phyloP scores from a whole-genome alignment of 2,888 invertebrate species.

The Lochmaea crataegi region DNA sequence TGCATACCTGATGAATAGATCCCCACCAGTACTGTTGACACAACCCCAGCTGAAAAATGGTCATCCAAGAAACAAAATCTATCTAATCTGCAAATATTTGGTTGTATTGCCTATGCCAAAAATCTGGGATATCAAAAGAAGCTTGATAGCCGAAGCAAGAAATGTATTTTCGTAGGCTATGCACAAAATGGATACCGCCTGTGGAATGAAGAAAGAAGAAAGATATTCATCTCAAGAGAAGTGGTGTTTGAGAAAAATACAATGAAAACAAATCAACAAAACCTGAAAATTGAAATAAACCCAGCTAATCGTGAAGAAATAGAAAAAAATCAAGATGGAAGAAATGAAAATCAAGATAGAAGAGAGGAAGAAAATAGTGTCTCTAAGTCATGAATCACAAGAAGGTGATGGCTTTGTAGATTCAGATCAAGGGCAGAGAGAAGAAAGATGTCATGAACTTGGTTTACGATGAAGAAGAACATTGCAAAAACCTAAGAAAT shows the following conservation, averaged over 20 bases:
- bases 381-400: too few relatives aligned
- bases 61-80: neutral
- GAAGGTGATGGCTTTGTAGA: too few relatives aligned
- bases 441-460: too few relatives aligned
- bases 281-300: neutral
- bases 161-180: neutral
- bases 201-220: neutral
- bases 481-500: neutral
- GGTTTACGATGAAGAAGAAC: too few relatives aligned
- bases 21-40: neutral
- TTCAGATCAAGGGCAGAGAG: too few relatives aligned
- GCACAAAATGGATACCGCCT: neutral
- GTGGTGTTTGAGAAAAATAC: neutral
- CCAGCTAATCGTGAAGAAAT: neutral
- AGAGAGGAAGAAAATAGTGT: neutral
- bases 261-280: neutral
- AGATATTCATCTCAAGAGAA: neutral
- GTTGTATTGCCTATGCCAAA: neutral
- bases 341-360: neutral
- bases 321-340: neutral
- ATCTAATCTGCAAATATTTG: conserved; percentile 11
- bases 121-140: too few relatives aligned
- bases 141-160: neutral
- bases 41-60: neutral
- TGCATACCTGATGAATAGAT: neutral